Conservation (phyloP, 92 coral and sea anemone genomes). For the Siderastrea radians region DNA sequence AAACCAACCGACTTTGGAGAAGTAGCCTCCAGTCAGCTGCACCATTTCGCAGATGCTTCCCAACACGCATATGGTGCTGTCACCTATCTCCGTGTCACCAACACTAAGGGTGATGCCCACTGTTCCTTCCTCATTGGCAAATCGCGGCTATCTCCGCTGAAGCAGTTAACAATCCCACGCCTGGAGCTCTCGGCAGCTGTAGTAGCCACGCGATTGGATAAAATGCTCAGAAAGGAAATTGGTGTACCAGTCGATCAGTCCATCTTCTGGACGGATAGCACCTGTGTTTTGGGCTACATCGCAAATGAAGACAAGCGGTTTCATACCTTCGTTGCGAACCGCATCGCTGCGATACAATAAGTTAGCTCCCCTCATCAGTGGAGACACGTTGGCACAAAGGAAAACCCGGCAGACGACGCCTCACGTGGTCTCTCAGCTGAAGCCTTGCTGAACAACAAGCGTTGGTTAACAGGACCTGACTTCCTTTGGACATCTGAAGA, state of each 20-base stretch:
- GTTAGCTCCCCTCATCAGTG: conserved; percentile 53
- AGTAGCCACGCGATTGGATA: conserved; percentile 50
- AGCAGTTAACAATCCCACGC: conserved; percentile 48
- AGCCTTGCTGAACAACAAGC: conserved; percentile 3
- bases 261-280: background rate
- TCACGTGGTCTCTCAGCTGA: conserved; percentile 32
- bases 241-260: conserved; percentile 15
- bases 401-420: conserved; percentile 52
- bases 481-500: conserved; percentile 3
- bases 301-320: conserved; percentile 35
- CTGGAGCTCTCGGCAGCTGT: conserved; percentile 68
- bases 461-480: conserved; percentile 46
- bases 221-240: conserved; percentile 30
- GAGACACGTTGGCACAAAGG: conserved; percentile 32
- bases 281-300: conserved; percentile 50
- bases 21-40: conserved; percentile 31
- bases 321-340: conserved; percentile 54
- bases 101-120: background rate
- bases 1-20: conserved; percentile 53
- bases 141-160: conserved; percentile 49
- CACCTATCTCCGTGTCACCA: conserved; percentile 15
- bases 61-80: conserved; percentile 58
- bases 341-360: conserved; percentile 36
- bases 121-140: conserved; percentile 46
- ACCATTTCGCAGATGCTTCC: conserved; percentile 39